Percentiles rank a stretch among this genome's conserved stretches.
These are phyloP conservation scores for Oreochromis aureus DNA, from an alignment of 2,113 vertebrate species.

Conservation along the genomic window DNA sequence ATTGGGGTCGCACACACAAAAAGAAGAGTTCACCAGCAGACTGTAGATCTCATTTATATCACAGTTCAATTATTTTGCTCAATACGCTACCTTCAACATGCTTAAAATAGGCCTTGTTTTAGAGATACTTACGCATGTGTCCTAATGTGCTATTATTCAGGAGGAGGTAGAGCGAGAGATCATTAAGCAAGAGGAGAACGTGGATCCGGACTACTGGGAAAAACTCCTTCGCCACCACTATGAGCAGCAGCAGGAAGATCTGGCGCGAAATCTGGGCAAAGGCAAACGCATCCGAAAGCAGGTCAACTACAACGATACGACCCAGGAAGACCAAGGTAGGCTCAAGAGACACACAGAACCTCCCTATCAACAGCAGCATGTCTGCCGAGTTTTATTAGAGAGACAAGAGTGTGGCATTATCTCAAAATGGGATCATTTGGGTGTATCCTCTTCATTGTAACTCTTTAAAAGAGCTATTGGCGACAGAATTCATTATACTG, in stretches of 20 bases:
- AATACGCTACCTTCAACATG: background rate
- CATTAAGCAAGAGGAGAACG: constrained; percentile 98
- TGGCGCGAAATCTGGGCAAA: constrained; percentile 93
- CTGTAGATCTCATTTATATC: background rate
- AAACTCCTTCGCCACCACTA: constrained; percentile 96
- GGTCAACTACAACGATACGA: constrained; percentile 98
- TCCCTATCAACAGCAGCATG: background rate
- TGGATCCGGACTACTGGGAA: constrained; percentile 98
- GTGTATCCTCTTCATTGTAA: background rate
- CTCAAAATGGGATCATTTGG: background rate
- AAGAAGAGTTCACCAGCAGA: background rate
- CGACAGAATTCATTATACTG: background rate
- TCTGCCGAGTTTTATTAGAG: background rate
- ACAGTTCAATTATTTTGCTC: background rate
- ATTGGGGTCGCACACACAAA: too few relatives aligned
- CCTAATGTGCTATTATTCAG: constrained; percentile 54
- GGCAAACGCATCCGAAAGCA: constrained; percentile 96
- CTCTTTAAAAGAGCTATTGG: background rate
- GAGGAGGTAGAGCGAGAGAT: constrained; percentile 97
- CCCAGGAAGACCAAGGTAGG: constrained; percentile 97
- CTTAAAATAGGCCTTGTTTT: background rate
- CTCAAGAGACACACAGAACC: background rate
- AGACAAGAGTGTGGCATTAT: background rate
- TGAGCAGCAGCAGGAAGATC: constrained; percentile 96
- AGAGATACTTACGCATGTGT: background rate